These are phyloP conservation scores for Heliothis peltigera DNA, from an alignment of 2,888 invertebrate genomes.

Conservation along the genomic window DNA sequence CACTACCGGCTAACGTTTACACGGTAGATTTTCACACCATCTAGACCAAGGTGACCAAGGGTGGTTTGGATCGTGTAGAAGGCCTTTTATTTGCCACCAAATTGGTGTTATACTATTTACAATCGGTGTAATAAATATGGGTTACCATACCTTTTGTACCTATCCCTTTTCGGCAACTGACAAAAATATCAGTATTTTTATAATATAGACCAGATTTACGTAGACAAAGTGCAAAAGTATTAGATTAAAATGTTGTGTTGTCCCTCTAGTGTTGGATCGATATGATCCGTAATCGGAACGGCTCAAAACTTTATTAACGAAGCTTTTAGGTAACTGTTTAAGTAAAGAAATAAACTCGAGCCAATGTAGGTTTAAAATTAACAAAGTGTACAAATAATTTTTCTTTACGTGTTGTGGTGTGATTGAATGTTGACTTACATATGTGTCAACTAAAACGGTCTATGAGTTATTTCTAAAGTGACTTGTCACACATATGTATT, in stretches of 20 bases:
- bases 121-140: too few relatives aligned
- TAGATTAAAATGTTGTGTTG: constrained; percentile 34
- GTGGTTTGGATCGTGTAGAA: too few relatives aligned
- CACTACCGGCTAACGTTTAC: too few relatives aligned
- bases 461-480: too few relatives aligned
- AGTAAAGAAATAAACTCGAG: constrained; percentile 26
- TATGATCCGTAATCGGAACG: constrained; percentile 14
- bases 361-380: constrained; percentile 39
- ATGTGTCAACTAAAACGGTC: too few relatives aligned
- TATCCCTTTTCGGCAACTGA: constrained; percentile 2
- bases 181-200: constrained; percentile 46
- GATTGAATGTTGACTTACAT: constrained; percentile 16
- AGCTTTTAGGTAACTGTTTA: constrained; percentile 26
- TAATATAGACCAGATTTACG: constrained; percentile 30
- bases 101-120: too few relatives aligned
- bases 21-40: too few relatives aligned
- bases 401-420: constrained; percentile 37
- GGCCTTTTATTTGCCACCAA: too few relatives aligned
- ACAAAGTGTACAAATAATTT: constrained; percentile 40
- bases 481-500: too few relatives aligned
- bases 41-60: too few relatives aligned
- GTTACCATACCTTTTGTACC: constrained; percentile 4
- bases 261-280: constrained; percentile 22
- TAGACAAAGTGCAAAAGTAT: constrained; percentile 17
- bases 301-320: constrained; percentile 44